These are phyloP conservation scores for Pammene aurita DNA, from an alignment of 2,888 invertebrate species.

Conservation along the genomic window DNA sequence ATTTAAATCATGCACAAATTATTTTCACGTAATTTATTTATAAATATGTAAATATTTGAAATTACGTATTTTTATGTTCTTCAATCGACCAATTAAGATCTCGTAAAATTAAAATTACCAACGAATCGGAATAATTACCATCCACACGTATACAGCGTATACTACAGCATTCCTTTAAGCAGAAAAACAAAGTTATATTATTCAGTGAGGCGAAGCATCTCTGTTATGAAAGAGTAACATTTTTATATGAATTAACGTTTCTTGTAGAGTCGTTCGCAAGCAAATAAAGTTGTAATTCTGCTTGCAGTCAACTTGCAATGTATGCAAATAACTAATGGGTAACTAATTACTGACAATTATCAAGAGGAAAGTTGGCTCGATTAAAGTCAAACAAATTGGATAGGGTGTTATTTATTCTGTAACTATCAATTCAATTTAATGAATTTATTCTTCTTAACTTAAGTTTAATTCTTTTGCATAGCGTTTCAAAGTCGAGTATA, in stretches of 20 bases:
- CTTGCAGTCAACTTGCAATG: slow-evolving; percentile 5
- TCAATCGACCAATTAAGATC: slow-evolving; percentile 6
- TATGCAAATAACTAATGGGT: slow-evolving; percentile 25
- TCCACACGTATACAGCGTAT: slow-evolving; percentile 1
- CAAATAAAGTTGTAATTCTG: slow-evolving; percentile 7
- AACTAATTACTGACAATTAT: slow-evolving; percentile 28
- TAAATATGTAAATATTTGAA: not conserved
- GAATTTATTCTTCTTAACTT: not conserved
- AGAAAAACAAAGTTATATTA: slow-evolving; percentile 20
- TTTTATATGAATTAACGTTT: not conserved
- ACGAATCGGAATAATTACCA: slow-evolving; percentile 15
- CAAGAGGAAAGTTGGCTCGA: slow-evolving; percentile 14
- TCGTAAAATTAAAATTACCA: slow-evolving; percentile 1
- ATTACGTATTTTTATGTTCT: not conserved
- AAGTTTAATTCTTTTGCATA: slow-evolving; percentile 8
- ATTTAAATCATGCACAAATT: too few species aligned
- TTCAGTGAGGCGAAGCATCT: not conserved
- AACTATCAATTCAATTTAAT: not conserved
- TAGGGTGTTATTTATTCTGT: slow-evolving; percentile 13
- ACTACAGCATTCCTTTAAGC: slow-evolving; percentile 3
- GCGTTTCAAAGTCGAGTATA: not conserved
- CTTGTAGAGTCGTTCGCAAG: not conserved
- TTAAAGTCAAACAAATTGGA: slow-evolving; percentile 19
- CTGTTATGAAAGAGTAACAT: slow-evolving; percentile 10
- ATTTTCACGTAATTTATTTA: too few species aligned